Evolutionary conservation across 2,888 invertebrate genomes (phyloP).

Genomic region (Thymelicus sylvestris): DNA sequence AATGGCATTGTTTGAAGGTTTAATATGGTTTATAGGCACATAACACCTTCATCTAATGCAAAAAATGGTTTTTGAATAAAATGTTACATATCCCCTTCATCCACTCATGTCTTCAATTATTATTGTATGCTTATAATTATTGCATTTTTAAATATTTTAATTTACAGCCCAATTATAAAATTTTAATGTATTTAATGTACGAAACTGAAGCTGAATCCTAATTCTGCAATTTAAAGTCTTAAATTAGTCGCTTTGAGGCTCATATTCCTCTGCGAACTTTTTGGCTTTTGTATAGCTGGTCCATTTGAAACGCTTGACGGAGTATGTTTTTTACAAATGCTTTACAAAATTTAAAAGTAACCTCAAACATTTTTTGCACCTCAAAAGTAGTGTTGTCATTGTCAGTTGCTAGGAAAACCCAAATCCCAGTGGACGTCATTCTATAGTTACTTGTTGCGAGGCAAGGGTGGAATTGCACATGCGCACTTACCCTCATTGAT

Average conservation of each 20-base stretch:
- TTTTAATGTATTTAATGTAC: not conserved
- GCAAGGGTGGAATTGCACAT: constrained; percentile 65
- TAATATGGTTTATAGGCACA: too few species aligned
- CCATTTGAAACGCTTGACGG: not conserved
- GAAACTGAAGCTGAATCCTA: not conserved
- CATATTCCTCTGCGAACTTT: not conserved
- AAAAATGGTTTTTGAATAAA: too few species aligned
- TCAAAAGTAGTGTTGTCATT: constrained; percentile 13
- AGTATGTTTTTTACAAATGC: constrained; percentile 14
- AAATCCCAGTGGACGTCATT: constrained; percentile 37
- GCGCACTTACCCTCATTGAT: constrained; percentile 77
- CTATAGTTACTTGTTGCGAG: constrained; percentile 65
- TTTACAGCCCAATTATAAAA: not conserved
- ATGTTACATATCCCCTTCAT: too few species aligned
- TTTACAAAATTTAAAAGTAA: constrained; percentile 5
- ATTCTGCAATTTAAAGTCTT: constrained; percentile 1
- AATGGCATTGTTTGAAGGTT: too few species aligned
- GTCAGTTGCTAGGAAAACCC: constrained; percentile 41
- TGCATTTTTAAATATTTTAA: not conserved
- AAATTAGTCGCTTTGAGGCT: not conserved
- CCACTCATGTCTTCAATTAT: too few species aligned
- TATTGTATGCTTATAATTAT: too few species aligned
- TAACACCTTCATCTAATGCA: too few species aligned
- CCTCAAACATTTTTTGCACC: constrained; percentile 25
- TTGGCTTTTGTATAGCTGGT: not conserved